Evolutionary conservation across 2,888 invertebrate genomes (phyloP).

Genomic region (Synergus laeviventris): DNA sequence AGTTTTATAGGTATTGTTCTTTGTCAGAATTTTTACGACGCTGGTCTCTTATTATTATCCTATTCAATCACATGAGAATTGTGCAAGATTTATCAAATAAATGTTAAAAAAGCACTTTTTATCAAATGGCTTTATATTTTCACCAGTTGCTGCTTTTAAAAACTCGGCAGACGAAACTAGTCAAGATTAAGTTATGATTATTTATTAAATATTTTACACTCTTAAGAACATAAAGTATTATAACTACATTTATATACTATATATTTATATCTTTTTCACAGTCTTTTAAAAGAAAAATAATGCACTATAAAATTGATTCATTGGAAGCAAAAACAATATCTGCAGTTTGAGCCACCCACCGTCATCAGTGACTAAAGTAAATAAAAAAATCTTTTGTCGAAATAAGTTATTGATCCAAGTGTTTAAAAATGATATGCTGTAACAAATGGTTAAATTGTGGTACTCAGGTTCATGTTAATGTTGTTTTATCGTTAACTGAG

Average conservation of each 20-base stretch:
- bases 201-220: conserved; percentile 28
- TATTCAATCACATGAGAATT: background rate
- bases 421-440: background rate
- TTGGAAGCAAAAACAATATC: conserved; percentile 15
- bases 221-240: conserved; percentile 10
- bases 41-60: background rate
- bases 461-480: conserved; percentile 1
- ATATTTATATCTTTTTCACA: conserved; percentile 14
- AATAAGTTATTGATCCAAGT: background rate
- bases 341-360: background rate
- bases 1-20: background rate
- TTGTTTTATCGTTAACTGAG: background rate
- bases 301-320: background rate
- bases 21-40: background rate
- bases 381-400: conserved; percentile 20
- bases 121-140: background rate
- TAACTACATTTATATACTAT: conserved; percentile 32
- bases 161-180: background rate
- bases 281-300: conserved; percentile 24
- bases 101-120: background rate
- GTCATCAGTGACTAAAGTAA: conserved; percentile 30
- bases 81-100: background rate
- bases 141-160: background rate
- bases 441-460: background rate
- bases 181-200: background rate